Percentiles rank a stretch among this genome's conserved stretches.
These are phyloP conservation scores for Trachymyrmex septentrionalis DNA, from an alignment of 1,140 invertebrate species.

Conservation along the genomic window DNA sequence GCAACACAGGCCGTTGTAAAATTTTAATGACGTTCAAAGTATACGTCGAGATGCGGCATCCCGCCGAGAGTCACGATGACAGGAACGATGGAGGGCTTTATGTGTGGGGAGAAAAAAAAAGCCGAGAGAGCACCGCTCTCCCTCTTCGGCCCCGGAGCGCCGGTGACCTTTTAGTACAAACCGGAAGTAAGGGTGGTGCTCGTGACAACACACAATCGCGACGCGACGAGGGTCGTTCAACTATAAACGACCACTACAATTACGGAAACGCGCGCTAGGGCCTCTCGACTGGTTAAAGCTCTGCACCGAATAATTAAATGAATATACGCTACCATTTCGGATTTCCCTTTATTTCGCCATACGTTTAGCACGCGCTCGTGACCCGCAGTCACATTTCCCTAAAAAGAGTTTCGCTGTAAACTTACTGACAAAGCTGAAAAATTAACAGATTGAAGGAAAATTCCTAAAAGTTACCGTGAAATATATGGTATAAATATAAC, in stretches of 20 bases:
- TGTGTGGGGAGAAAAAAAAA: slow-evolving; percentile 22
- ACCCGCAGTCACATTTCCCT: neutral
- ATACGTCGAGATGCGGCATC: neutral
- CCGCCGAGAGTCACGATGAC: slow-evolving; percentile 14
- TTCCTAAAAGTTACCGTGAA: neutral
- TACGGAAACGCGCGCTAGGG: slow-evolving; percentile 70
- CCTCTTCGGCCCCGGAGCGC: slow-evolving; percentile 16
- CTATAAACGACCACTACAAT: slow-evolving; percentile 85
- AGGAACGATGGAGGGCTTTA: slow-evolving; percentile 18
- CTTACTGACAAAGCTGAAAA: slow-evolving; percentile 28
- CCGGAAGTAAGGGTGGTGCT: slow-evolving; percentile 78
- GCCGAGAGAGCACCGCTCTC: slow-evolving; percentile 43
- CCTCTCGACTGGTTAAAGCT: slow-evolving; percentile 72
- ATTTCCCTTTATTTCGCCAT: slow-evolving; percentile 66
- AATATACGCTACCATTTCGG: slow-evolving; percentile 73
- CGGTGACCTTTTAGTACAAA: slow-evolving; percentile 75
- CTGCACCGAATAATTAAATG: slow-evolving; percentile 77
- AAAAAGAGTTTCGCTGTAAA: slow-evolving; percentile 42
- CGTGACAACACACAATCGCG: slow-evolving; percentile 79
- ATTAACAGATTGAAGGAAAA: slow-evolving; percentile 20
- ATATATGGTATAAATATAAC: neutral
- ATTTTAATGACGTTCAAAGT: slow-evolving; percentile 45
- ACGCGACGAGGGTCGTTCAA: slow-evolving; percentile 81
- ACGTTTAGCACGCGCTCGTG: neutral
- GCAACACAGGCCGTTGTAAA: slow-evolving; percentile 28